Evolutionary conservation across 2,797 vertebrate genomes (phyloP).

Genomic region (Danio kyathit): DNA sequence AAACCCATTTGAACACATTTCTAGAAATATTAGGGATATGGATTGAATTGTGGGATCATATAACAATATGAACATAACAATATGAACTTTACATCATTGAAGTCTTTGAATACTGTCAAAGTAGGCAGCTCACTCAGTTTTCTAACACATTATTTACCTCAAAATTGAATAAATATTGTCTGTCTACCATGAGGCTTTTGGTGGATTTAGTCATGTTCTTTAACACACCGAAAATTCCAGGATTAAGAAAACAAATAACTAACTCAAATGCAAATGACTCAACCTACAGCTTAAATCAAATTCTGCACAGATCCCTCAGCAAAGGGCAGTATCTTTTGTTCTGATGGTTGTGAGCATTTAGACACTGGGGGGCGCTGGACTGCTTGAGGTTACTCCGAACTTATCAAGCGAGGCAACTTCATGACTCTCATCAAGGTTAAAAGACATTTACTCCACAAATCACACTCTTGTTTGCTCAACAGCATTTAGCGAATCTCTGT

Average conservation of each 20-base stretch:
- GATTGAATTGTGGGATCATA: background rate
- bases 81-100: background rate
- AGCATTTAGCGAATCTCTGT: constrained; percentile 58
- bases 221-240: background rate
- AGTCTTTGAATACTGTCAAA: background rate
- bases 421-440: constrained; percentile 67
- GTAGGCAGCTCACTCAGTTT: background rate
- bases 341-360: background rate
- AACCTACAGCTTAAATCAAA: background rate
- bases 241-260: background rate
- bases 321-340: background rate
- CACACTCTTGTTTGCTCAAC: constrained; percentile 41
- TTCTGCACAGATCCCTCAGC: background rate
- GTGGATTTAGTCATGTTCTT: background rate
- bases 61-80: too few species aligned
- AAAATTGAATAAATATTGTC: background rate
- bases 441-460: constrained; percentile 42
- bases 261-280: background rate
- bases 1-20: too few species aligned
- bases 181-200: background rate
- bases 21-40: too few species aligned
- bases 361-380: constrained; percentile 38
- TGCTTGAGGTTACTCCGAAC: constrained; percentile 5
- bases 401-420: background rate
- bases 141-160: background rate